phyloP scores from a whole-genome alignment of 2,113 vertebrate species.

The Nettapus auritus region DNA sequence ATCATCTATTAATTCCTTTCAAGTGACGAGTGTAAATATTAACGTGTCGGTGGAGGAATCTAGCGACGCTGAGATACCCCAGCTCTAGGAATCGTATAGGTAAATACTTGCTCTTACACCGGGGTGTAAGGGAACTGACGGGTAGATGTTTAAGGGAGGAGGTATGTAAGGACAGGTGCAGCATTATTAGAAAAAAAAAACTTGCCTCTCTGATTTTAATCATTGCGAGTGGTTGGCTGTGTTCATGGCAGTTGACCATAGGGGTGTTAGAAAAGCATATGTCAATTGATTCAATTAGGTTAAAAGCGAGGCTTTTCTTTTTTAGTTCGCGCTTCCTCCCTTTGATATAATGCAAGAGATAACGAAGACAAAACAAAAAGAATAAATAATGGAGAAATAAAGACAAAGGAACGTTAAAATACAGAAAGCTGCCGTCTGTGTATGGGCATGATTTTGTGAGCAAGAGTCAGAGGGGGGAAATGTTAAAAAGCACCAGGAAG shows the following conservation, averaged over 20 bases:
- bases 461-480: not conserved
- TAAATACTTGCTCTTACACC: not conserved
- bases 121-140: not conserved
- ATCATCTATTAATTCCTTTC: conserved; percentile 11
- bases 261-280: not conserved
- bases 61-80: not conserved
- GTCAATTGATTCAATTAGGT: not conserved
- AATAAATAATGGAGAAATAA: not conserved
- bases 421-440: not conserved
- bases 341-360: not conserved
- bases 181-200: not conserved
- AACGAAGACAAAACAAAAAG: not conserved
- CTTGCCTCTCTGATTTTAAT: not conserved
- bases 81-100: not conserved
- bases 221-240: not conserved
- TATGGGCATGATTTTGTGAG: not conserved
- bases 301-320: not conserved
- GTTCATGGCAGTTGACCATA: not conserved
- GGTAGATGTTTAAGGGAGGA: not conserved
- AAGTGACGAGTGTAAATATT: not conserved
- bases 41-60: not conserved
- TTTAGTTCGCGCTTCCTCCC: not conserved
- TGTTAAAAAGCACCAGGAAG: not conserved
- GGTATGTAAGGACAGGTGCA: not conserved
- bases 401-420: not conserved